A percentile compares a stretch with the other conserved stretches of the same genome.
These are phyloP conservation scores for Apantesis nais DNA, from an alignment of 2,888 invertebrate species.

Conservation along the genomic window DNA sequence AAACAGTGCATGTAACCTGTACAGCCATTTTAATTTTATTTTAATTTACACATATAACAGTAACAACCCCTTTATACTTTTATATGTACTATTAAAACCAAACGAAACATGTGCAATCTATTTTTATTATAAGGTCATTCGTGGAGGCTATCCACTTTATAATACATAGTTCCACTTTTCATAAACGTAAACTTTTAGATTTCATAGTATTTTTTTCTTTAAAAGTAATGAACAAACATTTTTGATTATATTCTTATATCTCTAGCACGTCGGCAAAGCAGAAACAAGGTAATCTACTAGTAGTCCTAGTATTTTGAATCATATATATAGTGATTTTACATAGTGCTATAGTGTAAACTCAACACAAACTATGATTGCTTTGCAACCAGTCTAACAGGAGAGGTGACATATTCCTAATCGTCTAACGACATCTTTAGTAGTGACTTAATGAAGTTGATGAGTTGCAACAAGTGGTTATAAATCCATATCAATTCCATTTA, in stretches of 20 bases:
- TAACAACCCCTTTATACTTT: neutral
- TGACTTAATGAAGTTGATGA: constrained; percentile 44
- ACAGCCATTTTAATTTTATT: neutral
- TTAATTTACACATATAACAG: neutral
- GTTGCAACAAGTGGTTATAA: constrained; percentile 47
- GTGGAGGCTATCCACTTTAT: no score
- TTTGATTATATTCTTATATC: no score
- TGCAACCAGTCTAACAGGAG: constrained; percentile 51
- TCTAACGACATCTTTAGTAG: constrained; percentile 24
- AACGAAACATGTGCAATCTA: neutral
- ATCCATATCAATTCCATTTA: constrained; percentile 25
- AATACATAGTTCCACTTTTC: no score
- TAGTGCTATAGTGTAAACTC: no score
- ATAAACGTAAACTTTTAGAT: no score
- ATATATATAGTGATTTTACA: no score
- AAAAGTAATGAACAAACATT: no score
- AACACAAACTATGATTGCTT: constrained; percentile 39
- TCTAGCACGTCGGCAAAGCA: no score
- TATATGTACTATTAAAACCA: neutral
- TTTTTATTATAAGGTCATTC: no score
- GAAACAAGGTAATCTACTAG: constrained; percentile 14
- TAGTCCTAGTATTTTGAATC: no score
- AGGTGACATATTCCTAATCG: constrained; percentile 51
- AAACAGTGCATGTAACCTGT: neutral
- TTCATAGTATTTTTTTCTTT: no score